Base-by-base conservation (phyloP, 2,888 invertebrate species). In the Monochamus alternatus region DNA sequence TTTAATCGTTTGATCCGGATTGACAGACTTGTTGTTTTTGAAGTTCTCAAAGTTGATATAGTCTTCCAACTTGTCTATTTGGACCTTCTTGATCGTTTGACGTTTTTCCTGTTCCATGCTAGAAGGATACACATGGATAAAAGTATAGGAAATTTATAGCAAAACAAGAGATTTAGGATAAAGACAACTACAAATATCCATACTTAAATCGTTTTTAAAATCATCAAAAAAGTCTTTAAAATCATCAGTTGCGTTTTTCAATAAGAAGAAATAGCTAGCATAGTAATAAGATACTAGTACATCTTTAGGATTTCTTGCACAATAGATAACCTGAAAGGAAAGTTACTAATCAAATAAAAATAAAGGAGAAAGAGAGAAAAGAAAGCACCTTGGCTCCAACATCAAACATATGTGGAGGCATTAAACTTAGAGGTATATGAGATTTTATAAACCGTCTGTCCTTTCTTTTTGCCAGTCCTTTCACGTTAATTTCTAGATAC, bases 1-100 rank as follows among this genome's bases (percentile, higher is more conserved):
- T 90, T 84, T 92, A 92, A 5, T 59, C 3, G 75, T 55, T 31
- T 74, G 71, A 8, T 78, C 74, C 66, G 91, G 86, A 86, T 97
- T 97, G 0, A 96, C 94, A 10, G 94, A 93, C 59, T 93, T 92
- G 89, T 97, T 97, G 12, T 92, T 91, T 80, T 94, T 94, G 89
- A 98, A 97, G 86, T 93, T 94, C 8, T 93, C 91, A 78, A 98
- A 95, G 84, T 93, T 91, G 75, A 97, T 92, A 86, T 97, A 95
- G 5, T 93, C 88, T 7, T 91, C 90, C 4, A 97, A 89, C 31
- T 89, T 88, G 0, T 89, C 85, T 0, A 95, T 85, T 85, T 95
- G 91, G 14, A 95, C 90, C 75, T 91, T 91, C n/a, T 87, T 87
- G 2, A 95, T 91, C 0, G 92, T 89, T 0, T 88, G 87, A 1